These are phyloP conservation scores for Microctenopoma lineatum DNA, from an alignment of 2,797 vertebrate species.

Conservation along the genomic window DNA sequence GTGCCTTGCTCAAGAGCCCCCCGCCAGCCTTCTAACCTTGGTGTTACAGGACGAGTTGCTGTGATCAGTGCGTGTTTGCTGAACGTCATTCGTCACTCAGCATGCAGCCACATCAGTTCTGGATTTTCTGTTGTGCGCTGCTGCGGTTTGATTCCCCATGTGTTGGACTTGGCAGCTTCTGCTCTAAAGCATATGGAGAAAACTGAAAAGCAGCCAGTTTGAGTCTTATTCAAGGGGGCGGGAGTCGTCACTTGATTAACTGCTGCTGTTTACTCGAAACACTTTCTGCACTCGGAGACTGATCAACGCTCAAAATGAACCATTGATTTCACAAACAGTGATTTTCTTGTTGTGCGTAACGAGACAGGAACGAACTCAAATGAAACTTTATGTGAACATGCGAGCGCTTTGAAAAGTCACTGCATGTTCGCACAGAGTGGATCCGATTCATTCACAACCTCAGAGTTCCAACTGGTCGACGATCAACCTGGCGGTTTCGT, in stretches of 20 bases:
- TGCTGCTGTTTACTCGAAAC: slow-evolving; percentile 3
- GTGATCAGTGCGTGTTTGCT: background rate
- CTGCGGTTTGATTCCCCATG: slow-evolving; percentile 3
- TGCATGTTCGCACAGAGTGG: no score
- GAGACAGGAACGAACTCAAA: no score
- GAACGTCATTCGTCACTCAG: background rate
- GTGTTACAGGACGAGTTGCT: background rate
- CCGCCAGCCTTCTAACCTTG: no score
- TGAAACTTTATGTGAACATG: no score
- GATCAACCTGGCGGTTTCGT: no score
- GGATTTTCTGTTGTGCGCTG: background rate
- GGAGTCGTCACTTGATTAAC: slow-evolving; percentile 40
- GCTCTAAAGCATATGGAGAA: slow-evolving; percentile 30
- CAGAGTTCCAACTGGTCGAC: no score
- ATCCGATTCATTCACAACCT: no score
- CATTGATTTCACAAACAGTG: no score
- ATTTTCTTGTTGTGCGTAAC: no score
- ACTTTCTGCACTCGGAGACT: no score
- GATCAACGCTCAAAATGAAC: no score
- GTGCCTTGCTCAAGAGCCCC: background rate
- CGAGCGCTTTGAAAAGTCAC: no score
- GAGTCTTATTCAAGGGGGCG: slow-evolving; percentile 7
- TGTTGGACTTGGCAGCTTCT: slow-evolving; percentile 20
- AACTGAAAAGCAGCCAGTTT: slow-evolving; percentile 25
- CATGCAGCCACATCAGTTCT: slow-evolving; percentile 15